phyloP scores from a whole-genome alignment of 2,888 invertebrate genomes.

The Leptura quadrifasciata region DNA sequence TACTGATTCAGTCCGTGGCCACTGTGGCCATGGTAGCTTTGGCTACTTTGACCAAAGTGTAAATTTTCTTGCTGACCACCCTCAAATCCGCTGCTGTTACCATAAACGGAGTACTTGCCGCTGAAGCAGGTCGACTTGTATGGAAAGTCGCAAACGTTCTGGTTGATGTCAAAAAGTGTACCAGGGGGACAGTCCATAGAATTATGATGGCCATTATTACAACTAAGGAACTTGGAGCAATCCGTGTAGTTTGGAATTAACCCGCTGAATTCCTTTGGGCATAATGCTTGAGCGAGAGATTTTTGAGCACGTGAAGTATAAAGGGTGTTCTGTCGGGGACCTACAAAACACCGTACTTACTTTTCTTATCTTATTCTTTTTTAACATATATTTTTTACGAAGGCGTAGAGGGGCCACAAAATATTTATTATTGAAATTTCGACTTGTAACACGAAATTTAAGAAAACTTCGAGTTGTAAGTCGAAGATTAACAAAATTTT shows the following conservation, averaged over 20 bases:
- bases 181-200: conserved; percentile 79
- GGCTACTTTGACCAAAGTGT: neutral
- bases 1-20: neutral
- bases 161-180: conserved; percentile 65
- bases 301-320: conserved; percentile 44
- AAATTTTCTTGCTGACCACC: neutral
- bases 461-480: no score
- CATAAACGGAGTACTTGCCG: conserved; percentile 44
- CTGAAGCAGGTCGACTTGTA: conserved; percentile 71
- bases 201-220: conserved; percentile 76
- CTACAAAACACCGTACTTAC: conserved; percentile 42
- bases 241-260: conserved; percentile 78
- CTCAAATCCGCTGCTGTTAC: neutral
- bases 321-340: conserved; percentile 56
- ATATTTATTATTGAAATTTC: no score
- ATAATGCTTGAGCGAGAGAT: conserved; percentile 68
- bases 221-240: conserved; percentile 80
- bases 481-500: no score
- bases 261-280: conserved; percentile 75
- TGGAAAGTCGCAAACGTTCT: conserved; percentile 78
- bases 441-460: no score
- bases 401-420: no score
- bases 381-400: no score
- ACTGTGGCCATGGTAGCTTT: neutral
- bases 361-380: no score